A percentile compares a stretch with the other conserved stretches of the same genome.
These are phyloP conservation scores for Lobophora halterata DNA, from an alignment of 2,888 invertebrate species.

Conservation along the genomic window DNA sequence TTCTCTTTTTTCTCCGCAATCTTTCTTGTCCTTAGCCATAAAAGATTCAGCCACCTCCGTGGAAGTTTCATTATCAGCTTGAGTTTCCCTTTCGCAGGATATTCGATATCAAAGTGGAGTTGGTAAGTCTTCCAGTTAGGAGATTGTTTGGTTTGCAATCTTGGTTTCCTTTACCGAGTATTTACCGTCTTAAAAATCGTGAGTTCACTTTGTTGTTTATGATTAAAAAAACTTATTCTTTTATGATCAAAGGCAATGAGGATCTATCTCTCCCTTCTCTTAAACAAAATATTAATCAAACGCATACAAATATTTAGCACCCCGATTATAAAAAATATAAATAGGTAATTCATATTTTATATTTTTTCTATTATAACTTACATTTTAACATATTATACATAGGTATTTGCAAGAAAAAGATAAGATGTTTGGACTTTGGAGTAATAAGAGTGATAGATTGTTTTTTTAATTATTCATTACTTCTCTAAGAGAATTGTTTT, in stretches of 20 bases:
- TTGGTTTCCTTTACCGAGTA: slow-evolving; percentile 15
- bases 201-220: slow-evolving; percentile 1
- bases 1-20: neutral
- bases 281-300: too few relatives aligned
- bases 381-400: too few relatives aligned
- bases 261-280: too few relatives aligned
- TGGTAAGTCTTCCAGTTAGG: slow-evolving; percentile 15
- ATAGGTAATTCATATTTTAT: too few relatives aligned
- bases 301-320: too few relatives aligned
- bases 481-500: too few relatives aligned
- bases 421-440: too few relatives aligned
- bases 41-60: slow-evolving; percentile 6
- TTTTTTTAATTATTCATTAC: too few relatives aligned
- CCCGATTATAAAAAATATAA: too few relatives aligned
- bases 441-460: too few relatives aligned
- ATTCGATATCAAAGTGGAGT: slow-evolving; percentile 21
- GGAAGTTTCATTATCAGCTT: slow-evolving; percentile 17
- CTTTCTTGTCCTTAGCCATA: neutral
- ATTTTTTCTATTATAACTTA: too few relatives aligned
- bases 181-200: slow-evolving; percentile 11
- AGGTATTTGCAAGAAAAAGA: too few relatives aligned
- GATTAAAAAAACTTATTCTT: neutral
- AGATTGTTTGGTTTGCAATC: slow-evolving; percentile 19
- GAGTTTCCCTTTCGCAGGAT: slow-evolving; percentile 16
- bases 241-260: neutral